Evolutionary conservation across 2,888 invertebrate genomes (phyloP), one percentile per base, ranked within the genome.

Genomic region (Ganaspis brasiliensis): DNA sequence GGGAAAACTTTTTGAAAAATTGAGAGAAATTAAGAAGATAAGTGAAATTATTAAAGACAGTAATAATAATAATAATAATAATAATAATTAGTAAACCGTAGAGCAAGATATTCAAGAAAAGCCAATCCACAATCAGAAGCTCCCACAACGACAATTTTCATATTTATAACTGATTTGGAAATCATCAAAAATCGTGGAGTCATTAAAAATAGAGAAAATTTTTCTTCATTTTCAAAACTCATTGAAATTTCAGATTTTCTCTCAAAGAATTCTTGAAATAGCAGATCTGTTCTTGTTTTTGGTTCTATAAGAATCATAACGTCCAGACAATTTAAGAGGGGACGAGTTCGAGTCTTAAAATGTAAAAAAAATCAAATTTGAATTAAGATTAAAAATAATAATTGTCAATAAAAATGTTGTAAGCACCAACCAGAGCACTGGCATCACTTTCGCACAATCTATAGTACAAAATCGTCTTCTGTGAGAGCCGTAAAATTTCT

Each of bases 101-200:
- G 92, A 19, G 94, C 89, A 16, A 96, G 88, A 16, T 92, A 90
- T 85, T 95, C 95, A 26, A 95, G 84, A 83, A 95, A 95, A 0
- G 95, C 92, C 0, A 95, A 88, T 0, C 94, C 94, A 0, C 94
- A 94, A 21, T 94, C 92, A 75, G 95, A 95, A 0, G 94, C 94
- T 0, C 95, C 95, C 0, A 95, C 93, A 0, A 96, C 93, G 0
- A 95, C 94, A 55, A 96, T 94, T 84, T 93, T 93, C 14, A 91
- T 92, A 80, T 95, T 95, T 9, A 95, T 91, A 52, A 92, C 92
- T 0, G 92, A 88, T 84, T 93, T 93, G 0, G 92, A 92, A 16
- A 93, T 81, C 82, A 92, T 92, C 2, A 93, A 92, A 63, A 94
- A 83, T 0, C 93, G 92, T 0, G 93, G 90, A 57, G 94, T 94